Percentiles rank a stretch among this genome's conserved stretches.
Conservation (phyloP, 2,888 invertebrate species). For the Priapulus caudatus region DNA sequence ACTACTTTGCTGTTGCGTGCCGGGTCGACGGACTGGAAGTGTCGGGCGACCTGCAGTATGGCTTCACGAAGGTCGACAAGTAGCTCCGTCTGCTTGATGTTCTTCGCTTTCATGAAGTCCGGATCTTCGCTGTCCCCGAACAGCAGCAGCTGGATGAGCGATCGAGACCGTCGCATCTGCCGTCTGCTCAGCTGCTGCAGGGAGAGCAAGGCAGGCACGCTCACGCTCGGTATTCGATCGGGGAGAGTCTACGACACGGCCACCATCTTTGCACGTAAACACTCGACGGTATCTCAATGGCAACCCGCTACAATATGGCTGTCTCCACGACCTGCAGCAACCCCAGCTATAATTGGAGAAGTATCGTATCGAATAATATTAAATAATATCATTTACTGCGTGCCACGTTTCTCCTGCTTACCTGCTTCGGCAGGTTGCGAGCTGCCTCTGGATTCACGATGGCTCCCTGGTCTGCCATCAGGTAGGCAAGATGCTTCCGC, state of each 20-base stretch:
- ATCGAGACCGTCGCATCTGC: slow-evolving; percentile 78
- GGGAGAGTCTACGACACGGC: too few species aligned
- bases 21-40: slow-evolving; percentile 87
- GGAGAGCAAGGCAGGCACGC: slow-evolving; percentile 6
- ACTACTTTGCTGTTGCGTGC: slow-evolving; percentile 46
- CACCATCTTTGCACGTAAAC: too few species aligned
- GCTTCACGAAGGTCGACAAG: slow-evolving; percentile 94
- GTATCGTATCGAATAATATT: too few species aligned
- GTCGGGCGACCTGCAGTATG: slow-evolving; percentile 79
- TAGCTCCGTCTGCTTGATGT: slow-evolving; percentile 94
- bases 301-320: too few species aligned
- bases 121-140: slow-evolving; percentile 59
- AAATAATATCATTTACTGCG: too few species aligned
- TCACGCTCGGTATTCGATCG: too few species aligned
- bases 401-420: too few species aligned
- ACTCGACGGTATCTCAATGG: too few species aligned
- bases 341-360: too few species aligned
- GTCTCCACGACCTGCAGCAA: too few species aligned
- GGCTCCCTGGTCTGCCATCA: slow-evolving; percentile 93
- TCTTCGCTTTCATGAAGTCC: slow-evolving; percentile 72
- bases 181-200: slow-evolving; percentile 49
- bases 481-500: slow-evolving; percentile 77
- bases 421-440: slow-evolving; percentile 77
- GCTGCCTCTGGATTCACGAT: slow-evolving; percentile 78
- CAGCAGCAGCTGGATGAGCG: slow-evolving; percentile 71